phyloP scores from a whole-genome alignment of 2,797 vertebrate genomes.

The Rhyacichthys aspro region DNA sequence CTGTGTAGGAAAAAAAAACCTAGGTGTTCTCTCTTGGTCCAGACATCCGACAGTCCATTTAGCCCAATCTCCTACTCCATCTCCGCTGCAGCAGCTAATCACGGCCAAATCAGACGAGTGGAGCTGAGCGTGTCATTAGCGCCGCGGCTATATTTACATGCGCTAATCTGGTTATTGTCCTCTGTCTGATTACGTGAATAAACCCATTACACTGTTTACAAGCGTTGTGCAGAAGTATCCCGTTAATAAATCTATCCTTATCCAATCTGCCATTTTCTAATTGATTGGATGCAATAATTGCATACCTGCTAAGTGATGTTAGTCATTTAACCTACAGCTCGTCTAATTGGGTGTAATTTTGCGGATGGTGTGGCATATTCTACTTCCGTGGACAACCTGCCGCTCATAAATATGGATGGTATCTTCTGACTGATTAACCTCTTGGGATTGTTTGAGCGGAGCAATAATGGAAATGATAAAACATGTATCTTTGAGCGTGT shows the following conservation, averaged over 20 bases:
- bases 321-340: background rate
- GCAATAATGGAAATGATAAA: background rate
- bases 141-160: conserved; percentile 52
- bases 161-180: conserved; percentile 61
- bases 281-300: conserved; percentile 49
- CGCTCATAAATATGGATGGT: background rate
- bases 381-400: background rate
- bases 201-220: conserved; percentile 63
- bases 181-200: conserved; percentile 55
- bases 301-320: conserved; percentile 17
- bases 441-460: background rate
- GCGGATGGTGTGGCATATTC: background rate
- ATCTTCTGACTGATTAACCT: conserved; percentile 1
- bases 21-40: background rate
- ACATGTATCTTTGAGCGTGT: background rate
- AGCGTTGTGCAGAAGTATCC: conserved; percentile 31
- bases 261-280: conserved; percentile 40
- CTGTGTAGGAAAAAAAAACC: background rate
- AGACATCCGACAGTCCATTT: conserved; percentile 39
- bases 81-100: conserved; percentile 58
- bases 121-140: conserved; percentile 54
- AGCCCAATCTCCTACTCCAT: conserved; percentile 52
- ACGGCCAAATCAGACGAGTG: conserved; percentile 40
- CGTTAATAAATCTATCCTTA: conserved; percentile 53
- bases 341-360: background rate